Percentiles rank a stretch among this genome's conserved stretches.
Conservation (phyloP, 2,797 vertebrate genomes). For the Kryptolebias ocellatus region DNA sequence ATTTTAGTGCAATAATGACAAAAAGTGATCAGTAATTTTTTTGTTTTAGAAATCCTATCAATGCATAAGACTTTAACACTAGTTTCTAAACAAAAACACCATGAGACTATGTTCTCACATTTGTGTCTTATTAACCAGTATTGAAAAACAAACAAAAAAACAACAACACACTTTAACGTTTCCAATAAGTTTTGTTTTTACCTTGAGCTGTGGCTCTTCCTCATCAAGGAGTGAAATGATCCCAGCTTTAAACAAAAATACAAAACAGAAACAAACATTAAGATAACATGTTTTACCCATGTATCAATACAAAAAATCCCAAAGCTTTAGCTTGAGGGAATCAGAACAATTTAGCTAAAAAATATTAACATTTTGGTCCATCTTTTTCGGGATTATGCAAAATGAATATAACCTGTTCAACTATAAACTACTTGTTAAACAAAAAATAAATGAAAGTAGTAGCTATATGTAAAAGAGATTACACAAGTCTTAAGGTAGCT, state of each 20-base stretch:
- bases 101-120: background rate
- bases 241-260: conserved; percentile 86
- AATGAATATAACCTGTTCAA: too few relatives aligned
- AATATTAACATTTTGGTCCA: too few relatives aligned
- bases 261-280: background rate
- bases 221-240: conserved; percentile 99
- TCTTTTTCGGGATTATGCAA: too few relatives aligned
- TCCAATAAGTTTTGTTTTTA: conserved; percentile 59
- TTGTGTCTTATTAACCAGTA: too few relatives aligned
- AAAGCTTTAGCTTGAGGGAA: background rate
- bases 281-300: background rate
- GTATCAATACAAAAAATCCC: background rate
- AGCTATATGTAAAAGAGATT: too few relatives aligned
- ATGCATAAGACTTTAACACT: background rate
- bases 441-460: too few relatives aligned
- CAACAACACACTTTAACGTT: too few relatives aligned
- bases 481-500: too few relatives aligned
- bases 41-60: background rate
- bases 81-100: background rate
- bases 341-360: too few relatives aligned
- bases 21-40: background rate
- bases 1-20: background rate
- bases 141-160: too few relatives aligned
- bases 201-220: conserved; percentile 98
- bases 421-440: too few relatives aligned